Conservation (phyloP, 2,888 invertebrate genomes). For the Chorisops tibialis region DNA sequence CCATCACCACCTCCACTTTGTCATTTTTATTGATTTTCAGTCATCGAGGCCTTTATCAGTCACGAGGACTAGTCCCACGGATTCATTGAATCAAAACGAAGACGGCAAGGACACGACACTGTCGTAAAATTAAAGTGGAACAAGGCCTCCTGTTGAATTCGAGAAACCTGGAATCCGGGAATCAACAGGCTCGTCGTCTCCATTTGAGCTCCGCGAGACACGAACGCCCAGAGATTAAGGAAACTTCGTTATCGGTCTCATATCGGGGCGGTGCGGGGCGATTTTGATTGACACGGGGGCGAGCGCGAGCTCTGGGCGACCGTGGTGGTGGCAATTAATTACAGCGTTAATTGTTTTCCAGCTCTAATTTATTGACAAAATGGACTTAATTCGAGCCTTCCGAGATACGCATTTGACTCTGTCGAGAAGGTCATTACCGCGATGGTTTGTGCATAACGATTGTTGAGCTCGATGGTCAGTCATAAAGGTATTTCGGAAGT, state of each 20-base stretch:
- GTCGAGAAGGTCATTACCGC: too few relatives aligned
- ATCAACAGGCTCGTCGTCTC: slow-evolving; percentile 27
- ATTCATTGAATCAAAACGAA: slow-evolving; percentile 31
- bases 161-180: slow-evolving; percentile 7
- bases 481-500: too few relatives aligned
- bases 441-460: too few relatives aligned
- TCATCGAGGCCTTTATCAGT: slow-evolving; percentile 25
- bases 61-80: slow-evolving; percentile 6
- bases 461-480: too few relatives aligned
- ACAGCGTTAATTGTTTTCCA: slow-evolving; percentile 26
- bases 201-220: neutral
- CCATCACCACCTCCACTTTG: slow-evolving; percentile 20
- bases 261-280: too few relatives aligned
- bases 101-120: slow-evolving; percentile 12
- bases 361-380: slow-evolving; percentile 26
- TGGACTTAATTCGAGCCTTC: slow-evolving; percentile 19
- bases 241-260: slow-evolving; percentile 16
- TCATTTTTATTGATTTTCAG: slow-evolving; percentile 32
- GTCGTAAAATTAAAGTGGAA: slow-evolving; percentile 6
- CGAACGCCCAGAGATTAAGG: slow-evolving; percentile 12
- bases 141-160: slow-evolving; percentile 28
- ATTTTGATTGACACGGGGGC: slow-evolving; percentile 5
- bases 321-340: slow-evolving; percentile 29
- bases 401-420: neutral
- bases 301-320: slow-evolving; percentile 4